phyloP scores from a whole-genome alignment of 1,140 invertebrate species.

The Drosophila rhopaloa region DNA sequence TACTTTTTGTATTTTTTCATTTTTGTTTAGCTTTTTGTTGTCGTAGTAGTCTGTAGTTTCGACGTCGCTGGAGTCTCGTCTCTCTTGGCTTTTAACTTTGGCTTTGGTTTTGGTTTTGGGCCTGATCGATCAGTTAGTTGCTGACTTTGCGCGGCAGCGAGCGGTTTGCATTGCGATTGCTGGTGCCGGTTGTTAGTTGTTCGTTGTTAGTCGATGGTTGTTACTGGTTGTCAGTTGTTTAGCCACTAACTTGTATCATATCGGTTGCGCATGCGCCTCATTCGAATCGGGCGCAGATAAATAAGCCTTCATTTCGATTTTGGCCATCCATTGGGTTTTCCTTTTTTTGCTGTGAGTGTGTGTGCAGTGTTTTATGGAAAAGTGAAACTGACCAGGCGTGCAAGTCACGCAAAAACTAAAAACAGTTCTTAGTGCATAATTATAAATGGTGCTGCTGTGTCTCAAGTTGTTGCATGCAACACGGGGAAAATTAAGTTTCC shows the following conservation, averaged over 20 bases:
- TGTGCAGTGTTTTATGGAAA: slow-evolving; percentile 28
- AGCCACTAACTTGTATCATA: neutral
- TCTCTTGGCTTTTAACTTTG: slow-evolving; percentile 8
- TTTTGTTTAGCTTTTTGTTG: neutral
- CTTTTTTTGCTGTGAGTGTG: slow-evolving; percentile 28
- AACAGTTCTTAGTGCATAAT: slow-evolving; percentile 26
- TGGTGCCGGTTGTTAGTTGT: neutral
- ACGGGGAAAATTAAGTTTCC: neutral
- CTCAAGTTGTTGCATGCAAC: neutral
- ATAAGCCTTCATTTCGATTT: slow-evolving; percentile 7
- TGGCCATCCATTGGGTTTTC: slow-evolving; percentile 1
- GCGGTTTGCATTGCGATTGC: slow-evolving; percentile 59
- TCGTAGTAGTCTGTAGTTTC: slow-evolving; percentile 5
- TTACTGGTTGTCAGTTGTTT: too few relatives aligned
- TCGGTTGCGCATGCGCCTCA: slow-evolving; percentile 24
- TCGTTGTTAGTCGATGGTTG: neutral
- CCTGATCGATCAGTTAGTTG: slow-evolving; percentile 78
- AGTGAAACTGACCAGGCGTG: slow-evolving; percentile 57
- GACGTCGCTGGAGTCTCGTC: slow-evolving; percentile 19
- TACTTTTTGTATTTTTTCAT: neutral
- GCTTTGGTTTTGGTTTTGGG: slow-evolving; percentile 26
- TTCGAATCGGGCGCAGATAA: slow-evolving; percentile 1
- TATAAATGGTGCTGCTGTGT: slow-evolving; percentile 1
- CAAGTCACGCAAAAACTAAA: neutral
- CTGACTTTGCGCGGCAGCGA: slow-evolving; percentile 72